Evolutionary conservation across 2,888 invertebrate species (phyloP), one percentile per base, ranked within the genome.

Genomic region (Spodoptera littoralis): DNA sequence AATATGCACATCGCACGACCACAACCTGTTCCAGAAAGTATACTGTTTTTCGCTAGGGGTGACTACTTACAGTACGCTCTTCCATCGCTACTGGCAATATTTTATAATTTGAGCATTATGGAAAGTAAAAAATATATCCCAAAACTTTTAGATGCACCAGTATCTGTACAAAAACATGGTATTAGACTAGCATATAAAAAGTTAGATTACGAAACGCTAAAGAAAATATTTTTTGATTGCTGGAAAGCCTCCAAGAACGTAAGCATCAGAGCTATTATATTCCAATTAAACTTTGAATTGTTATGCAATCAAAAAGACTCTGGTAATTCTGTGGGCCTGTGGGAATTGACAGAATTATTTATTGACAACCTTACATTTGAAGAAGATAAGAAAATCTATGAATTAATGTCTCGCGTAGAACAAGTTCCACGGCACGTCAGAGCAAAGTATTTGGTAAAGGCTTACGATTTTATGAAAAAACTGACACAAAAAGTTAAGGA

Each of bases 161-260:
- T 91, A 2, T 91, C 92, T 5, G 65, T 92, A 43, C 92, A 92
- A 73, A 92, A 92, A 73, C 91, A 91, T 71, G 90, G 88, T 0
- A 87, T 92, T 51, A 85, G 90, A 43, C 66, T 90, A 43, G 88
- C 88, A 30, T 88, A 87, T 63, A 63, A 55, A 6, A 90, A 88
- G 67, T 72, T 91, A 22, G 77, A 84, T 56, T 73, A 80, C 11
- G 73, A 82, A 12, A 83, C 84, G 48, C 63, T 89, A 6, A 83
- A 83, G 76, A 66, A 79, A 64, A 70, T 87, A 60, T 87, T 91
- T 62, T 73, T 77, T 8, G 74, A 84, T 59, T 75, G 86, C 43
- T 91, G 92, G 90, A 83, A 85, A 52, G 68, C 76, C 4, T 82
- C 86, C 13, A 88, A 90, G 79, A 91, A 91, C 69, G 70, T 81